Evolutionary conservation across 1,140 invertebrate genomes (phyloP).

Genomic region (Ostrea denselamellosa): DNA sequence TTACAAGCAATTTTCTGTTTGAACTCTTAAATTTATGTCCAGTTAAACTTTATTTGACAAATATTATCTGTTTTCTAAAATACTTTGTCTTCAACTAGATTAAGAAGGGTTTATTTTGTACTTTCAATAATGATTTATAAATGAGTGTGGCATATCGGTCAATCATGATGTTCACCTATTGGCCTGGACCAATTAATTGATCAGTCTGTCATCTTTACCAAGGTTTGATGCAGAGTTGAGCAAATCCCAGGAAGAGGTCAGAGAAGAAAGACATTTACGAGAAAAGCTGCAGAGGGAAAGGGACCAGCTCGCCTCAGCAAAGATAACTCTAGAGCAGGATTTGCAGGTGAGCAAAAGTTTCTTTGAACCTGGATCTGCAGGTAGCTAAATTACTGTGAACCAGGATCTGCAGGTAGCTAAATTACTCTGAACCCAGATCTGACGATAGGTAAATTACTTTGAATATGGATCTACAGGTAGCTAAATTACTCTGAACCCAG

Average conservation of each 20-base stretch:
- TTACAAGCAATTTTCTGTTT: neutral
- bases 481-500: neutral
- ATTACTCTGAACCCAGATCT: neutral
- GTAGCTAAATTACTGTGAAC: conserved; percentile 17
- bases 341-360: conserved; percentile 83
- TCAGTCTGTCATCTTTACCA: conserved; percentile 16
- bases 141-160: neutral
- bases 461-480: neutral
- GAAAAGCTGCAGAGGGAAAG: conserved; percentile 91
- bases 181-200: neutral
- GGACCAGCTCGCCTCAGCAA: conserved; percentile 89
- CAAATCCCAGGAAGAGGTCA: conserved; percentile 88
- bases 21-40: neutral
- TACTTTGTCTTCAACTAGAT: too few relatives aligned
- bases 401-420: conserved; percentile 1
- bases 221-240: conserved; percentile 93
- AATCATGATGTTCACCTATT: neutral
- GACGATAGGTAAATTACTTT: neutral
- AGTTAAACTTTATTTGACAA: neutral
- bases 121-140: neutral
- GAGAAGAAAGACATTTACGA: conserved; percentile 87
- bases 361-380: neutral
- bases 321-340: conserved; percentile 91
- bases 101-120: too few relatives aligned
- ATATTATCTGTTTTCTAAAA: neutral